Percentiles rank a stretch among this genome's conserved stretches.
These are phyloP conservation scores for Dryomyza anilis DNA, from an alignment of 2,888 invertebrate genomes.

Conservation along the genomic window DNA sequence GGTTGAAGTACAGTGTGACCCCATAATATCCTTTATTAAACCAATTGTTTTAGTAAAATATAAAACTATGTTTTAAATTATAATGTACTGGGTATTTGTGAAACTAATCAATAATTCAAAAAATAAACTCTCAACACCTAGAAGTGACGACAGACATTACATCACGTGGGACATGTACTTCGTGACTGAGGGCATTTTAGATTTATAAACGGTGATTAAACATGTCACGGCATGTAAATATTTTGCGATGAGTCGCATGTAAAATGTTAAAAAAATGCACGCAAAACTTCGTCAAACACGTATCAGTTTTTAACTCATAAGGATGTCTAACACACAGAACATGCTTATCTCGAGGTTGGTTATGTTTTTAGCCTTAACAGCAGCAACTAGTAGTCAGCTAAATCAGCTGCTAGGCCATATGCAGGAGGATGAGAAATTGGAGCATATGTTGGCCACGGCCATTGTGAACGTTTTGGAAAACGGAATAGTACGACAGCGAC, in stretches of 20 bases:
- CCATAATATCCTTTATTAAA: too few relatives aligned
- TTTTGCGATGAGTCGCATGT: too few relatives aligned
- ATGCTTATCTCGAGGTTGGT: neutral
- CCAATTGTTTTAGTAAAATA: too few relatives aligned
- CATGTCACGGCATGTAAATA: neutral
- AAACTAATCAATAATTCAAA: neutral
- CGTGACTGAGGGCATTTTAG: too few relatives aligned
- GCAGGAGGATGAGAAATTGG: neutral
- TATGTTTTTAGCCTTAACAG: neutral
- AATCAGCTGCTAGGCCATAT: neutral
- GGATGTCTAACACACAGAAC: too few relatives aligned
- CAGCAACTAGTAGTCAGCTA: neutral
- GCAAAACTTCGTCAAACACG: too few relatives aligned
- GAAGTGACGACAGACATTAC: neutral
- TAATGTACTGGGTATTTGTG: too few relatives aligned
- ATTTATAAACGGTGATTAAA: neutral
- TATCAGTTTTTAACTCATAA: too few relatives aligned
- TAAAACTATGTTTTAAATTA: too few relatives aligned
- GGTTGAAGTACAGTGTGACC: too few relatives aligned
- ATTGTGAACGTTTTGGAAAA: slow-evolving; percentile 32
- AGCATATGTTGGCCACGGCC: slow-evolving; percentile 27
- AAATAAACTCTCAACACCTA: neutral
- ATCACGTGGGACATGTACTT: neutral
- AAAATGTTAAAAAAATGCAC: too few relatives aligned
- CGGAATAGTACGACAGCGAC: slow-evolving; percentile 28